These are phyloP conservation scores for Tethea ocularis DNA, from an alignment of 2,888 invertebrate genomes.

Conservation along the genomic window DNA sequence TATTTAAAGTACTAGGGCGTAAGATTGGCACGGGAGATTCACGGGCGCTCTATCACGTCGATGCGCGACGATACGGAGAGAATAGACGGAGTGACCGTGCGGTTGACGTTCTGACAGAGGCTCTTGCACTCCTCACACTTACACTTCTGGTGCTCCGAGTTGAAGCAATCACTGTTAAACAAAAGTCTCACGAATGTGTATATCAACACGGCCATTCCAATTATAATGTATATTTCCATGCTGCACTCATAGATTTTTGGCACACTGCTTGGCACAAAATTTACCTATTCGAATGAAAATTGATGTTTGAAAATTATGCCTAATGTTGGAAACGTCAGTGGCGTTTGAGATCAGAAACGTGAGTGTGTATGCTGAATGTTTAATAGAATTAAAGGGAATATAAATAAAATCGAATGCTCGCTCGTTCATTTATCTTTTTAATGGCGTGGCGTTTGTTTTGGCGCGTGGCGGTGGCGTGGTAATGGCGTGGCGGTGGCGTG, in stretches of 20 bases:
- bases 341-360: slow-evolving; percentile 17
- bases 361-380: neutral
- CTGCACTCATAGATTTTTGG: slow-evolving; percentile 38
- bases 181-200: slow-evolving; percentile 63
- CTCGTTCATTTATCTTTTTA: slow-evolving; percentile 56
- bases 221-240: slow-evolving; percentile 74
- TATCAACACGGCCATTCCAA: slow-evolving; percentile 71
- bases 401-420: slow-evolving; percentile 40
- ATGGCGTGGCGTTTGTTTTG: slow-evolving; percentile 41
- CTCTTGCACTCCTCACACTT: slow-evolving; percentile 71
- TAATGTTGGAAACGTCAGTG: slow-evolving; percentile 36
- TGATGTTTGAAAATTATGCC: neutral
- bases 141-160: slow-evolving; percentile 59
- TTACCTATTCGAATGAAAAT: slow-evolving; percentile 23
- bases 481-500: neutral
- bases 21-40: slow-evolving; percentile 20
- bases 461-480: neutral
- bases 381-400: slow-evolving; percentile 18
- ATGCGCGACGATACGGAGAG: slow-evolving; percentile 65
- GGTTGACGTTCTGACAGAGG: slow-evolving; percentile 43
- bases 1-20: slow-evolving; percentile 9
- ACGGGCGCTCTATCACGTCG: slow-evolving; percentile 51
- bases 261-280: slow-evolving; percentile 40
- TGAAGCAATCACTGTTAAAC: slow-evolving; percentile 67
- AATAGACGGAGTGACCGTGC: slow-evolving; percentile 43